Base-by-base conservation (phyloP, 2,797 vertebrate genomes). In the Etheostoma nigrum region DNA sequence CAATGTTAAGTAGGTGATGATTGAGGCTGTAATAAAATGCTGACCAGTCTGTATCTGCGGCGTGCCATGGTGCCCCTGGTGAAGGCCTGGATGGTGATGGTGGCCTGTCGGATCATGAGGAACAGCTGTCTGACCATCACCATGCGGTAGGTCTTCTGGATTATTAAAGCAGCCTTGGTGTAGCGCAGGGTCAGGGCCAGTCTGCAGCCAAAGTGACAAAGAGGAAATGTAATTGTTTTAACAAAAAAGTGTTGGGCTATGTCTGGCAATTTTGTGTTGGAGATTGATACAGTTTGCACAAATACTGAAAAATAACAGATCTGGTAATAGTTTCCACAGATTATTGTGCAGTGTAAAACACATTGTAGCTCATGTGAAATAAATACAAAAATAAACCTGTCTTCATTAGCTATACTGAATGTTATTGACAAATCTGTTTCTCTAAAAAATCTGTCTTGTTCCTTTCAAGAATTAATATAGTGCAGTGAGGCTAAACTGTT, bases 111-210 rank as follows among this genome's bases (percentile, higher is more conserved):
- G 23, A 90, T 79, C 62, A 70, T 64, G 40, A 93, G 83, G 87
- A 93, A 96, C 30, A 86, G 52, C 60, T 76, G 86, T 6, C 85
- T 82, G 73, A 95, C 90, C 62, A 81, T 59, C 69, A 91, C 49
- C 96, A 95, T 96, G 49, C 92, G 85, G 80, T 87, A 93, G 0
- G 83, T 91, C 88, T 94, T 96, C 93, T 97, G 95, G 76, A 96
- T 89, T 1, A 89, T 67, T 55, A 95, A 19, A 0, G 93, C 95
- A n/a, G 95, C 95, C n/a, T 79, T 86, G 12, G 88, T 89, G 80
- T 91, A 94, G 71, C 84, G 88, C 72, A 96, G 85, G 1, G 23
- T 81, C 87, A 89, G 73, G 1, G 77, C 80, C 13, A 86, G 70
- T 7, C 96, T 96, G 72, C 33, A 73, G 40, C 10, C 42, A 60